A percentile compares a stretch with the other conserved stretches of the same genome.
Evolutionary conservation across 2,888 invertebrate species (phyloP).

Genomic region (Choristoneura rosaceana): DNA sequence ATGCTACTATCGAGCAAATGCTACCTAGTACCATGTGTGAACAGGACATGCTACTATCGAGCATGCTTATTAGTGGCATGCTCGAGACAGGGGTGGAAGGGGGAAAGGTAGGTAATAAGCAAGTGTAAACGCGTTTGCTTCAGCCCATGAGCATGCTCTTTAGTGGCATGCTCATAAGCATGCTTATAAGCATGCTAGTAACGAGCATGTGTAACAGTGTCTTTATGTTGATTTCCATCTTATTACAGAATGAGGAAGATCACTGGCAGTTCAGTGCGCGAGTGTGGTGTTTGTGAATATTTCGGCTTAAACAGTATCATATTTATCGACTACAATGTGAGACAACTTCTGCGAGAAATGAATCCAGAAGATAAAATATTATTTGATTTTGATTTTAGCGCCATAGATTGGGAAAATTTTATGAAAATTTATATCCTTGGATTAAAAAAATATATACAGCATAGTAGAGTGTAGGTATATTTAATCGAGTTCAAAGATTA

Average conservation of each 20-base stretch:
- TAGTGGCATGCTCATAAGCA: too few species aligned
- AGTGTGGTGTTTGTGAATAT: conserved; percentile 9
- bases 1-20: too few species aligned
- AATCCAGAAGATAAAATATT: conserved; percentile 26
- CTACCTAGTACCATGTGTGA: too few species aligned
- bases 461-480: background rate
- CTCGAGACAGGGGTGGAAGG: too few species aligned
- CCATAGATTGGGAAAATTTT: conserved; percentile 41
- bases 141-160: too few species aligned
- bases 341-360: conserved; percentile 22
- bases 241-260: conserved; percentile 28
- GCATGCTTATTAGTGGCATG: too few species aligned
- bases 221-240: background rate
- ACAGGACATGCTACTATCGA: too few species aligned
- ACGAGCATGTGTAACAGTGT: too few species aligned
- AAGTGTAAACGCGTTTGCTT: too few species aligned
- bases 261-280: conserved; percentile 9
- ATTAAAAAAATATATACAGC: conserved; percentile 24
- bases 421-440: conserved; percentile 38
- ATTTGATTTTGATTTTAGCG: conserved; percentile 40
- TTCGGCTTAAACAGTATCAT: conserved; percentile 37
- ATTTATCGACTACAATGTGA: conserved; percentile 41
- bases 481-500: too few species aligned
- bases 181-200: too few species aligned
- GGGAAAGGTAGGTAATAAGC: too few species aligned